Evolutionary conservation across 2,888 invertebrate species (phyloP), one percentile per base, ranked within the genome.

Genomic region (Clunio marinus): DNA sequence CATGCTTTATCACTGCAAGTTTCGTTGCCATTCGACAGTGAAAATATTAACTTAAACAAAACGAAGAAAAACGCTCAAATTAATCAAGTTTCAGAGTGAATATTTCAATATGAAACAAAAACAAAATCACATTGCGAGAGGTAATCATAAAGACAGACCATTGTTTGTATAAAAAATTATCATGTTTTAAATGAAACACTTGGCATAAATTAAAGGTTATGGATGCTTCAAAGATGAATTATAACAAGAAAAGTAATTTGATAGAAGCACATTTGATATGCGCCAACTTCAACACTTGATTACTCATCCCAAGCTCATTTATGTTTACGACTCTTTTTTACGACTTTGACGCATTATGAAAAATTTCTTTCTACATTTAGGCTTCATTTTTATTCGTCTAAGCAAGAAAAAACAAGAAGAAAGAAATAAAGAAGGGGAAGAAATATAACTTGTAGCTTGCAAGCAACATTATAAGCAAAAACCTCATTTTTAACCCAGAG

Each of bases 251-350:
- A 45, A 45, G 15, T 15, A 17, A 22, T 22, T 41, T 41, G 41
- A 41, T 41, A 15, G 51, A 51, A n/a, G n/a, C 51, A 58, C 27
- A 58, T 58, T 27, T 58, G 27, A 58, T 58, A 32, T 60, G 60
- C 27, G 60, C 24, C 37, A 37, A 37, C 35, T 60, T 60, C 60
- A 60, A 20, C 60, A 60, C 35, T 35, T 57, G 57, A 57, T 60
- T 35, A 37, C 20, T 32, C 60, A 60, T 60, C 28, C 32, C 8
- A 51, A 51, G n/a, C 20, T 51, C 51, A 51, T 51, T 51, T 22
- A 17, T 22, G 35, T 22, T 51, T 60, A 32, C 28, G 17, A 17
- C 60, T 22, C 35, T 32, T 20, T 32, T 57, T 57, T 35, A 35
- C 17, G 32, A 60, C 60, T 35, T 35, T 32, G 20, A 32, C 22